Conservation (phyloP, 2,888 invertebrate genomes). For the Cephus pygmeus region DNA sequence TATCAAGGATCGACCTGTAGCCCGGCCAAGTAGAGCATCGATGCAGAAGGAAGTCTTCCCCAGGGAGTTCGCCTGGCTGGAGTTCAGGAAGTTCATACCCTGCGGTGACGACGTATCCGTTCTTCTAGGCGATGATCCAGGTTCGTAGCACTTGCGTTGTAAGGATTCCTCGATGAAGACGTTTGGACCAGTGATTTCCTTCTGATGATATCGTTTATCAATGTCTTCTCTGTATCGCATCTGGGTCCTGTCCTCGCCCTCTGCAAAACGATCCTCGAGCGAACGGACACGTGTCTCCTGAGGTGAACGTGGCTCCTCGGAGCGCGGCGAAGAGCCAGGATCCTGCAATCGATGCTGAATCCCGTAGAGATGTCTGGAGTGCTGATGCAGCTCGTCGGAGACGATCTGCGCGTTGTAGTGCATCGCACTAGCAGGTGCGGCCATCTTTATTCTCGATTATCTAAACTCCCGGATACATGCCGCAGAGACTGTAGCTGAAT, state of each 20-base stretch:
- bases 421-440: constrained; percentile 45
- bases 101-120: constrained; percentile 27
- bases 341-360: constrained; percentile 44
- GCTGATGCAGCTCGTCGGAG: constrained; percentile 51
- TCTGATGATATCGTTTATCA: not conserved
- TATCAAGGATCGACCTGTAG: constrained; percentile 52
- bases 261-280: constrained; percentile 17
- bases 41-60: constrained; percentile 88
- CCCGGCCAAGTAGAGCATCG: constrained; percentile 84
- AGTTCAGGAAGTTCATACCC: constrained; percentile 20
- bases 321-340: constrained; percentile 41
- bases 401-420: constrained; percentile 56
- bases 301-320: constrained; percentile 40
- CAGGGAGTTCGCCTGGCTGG: constrained; percentile 24
- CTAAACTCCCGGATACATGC: not conserved
- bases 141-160: constrained; percentile 4
- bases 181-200: not conserved
- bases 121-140: constrained; percentile 1
- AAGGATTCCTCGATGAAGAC: not conserved
- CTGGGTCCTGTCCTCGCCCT: not conserved
- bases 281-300: constrained; percentile 22
- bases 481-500: not conserved
- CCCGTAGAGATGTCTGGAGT: constrained; percentile 42
- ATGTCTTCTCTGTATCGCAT: not conserved
- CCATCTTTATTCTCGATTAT: constrained; percentile 30